A percentile compares a stretch with the other conserved stretches of the same genome.
Conservation (phyloP, 2,113 vertebrate species). For the Cisticola juncidis region DNA sequence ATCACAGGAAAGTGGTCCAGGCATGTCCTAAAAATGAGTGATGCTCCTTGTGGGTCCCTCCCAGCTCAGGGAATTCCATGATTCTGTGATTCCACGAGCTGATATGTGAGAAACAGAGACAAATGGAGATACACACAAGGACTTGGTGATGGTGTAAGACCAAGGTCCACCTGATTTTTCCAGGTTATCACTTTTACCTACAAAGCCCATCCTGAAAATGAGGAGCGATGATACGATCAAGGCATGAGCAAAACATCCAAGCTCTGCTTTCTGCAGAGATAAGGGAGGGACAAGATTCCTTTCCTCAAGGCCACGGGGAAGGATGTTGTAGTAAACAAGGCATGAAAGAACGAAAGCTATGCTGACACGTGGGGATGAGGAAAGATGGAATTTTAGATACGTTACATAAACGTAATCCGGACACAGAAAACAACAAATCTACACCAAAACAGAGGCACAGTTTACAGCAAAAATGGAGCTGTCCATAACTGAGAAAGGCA, state of each 20-base stretch:
- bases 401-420: neutral
- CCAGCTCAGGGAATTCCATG: neutral
- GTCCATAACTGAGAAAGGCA: neutral
- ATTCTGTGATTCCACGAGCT: neutral
- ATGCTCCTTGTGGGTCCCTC: neutral
- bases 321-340: slow-evolving; percentile 53
- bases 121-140: rapidly evolving
- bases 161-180: neutral
- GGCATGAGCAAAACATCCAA: neutral
- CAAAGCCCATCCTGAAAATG: neutral
- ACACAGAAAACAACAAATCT: neutral
- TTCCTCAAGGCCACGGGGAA: slow-evolving; percentile 20
- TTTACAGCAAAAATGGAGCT: neutral
- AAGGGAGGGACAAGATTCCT: slow-evolving; percentile 5
- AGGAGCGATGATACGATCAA: neutral
- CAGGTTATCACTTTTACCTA: neutral
- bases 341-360: neutral
- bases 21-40: neutral
- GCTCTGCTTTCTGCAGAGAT: slow-evolving; percentile 44
- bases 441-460: neutral
- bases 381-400: neutral
- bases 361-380: neutral
- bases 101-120: neutral
- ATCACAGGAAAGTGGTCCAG: neutral
- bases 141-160: neutral